Evolutionary conservation across 1,140 invertebrate species (phyloP), one percentile per base, ranked within the genome.

Genomic region (Asbolus verrucosus): DNA sequence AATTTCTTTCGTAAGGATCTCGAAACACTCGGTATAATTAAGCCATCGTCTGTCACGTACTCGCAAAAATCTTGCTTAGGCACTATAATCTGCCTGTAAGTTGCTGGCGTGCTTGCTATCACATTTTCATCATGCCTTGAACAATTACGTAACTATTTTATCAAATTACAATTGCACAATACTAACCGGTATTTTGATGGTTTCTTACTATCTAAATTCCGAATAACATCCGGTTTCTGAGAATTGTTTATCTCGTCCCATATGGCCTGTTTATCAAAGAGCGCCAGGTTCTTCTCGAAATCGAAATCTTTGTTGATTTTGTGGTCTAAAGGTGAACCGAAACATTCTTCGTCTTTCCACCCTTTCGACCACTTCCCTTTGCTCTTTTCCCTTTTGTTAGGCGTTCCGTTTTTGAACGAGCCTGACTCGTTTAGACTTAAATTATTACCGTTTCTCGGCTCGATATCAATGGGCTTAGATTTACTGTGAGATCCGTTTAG

Each of bases 251-350:
- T 88, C 81, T 92, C 87, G 76, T 94, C 89, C 88, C 89, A 91
- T 67, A 87, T 83, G 38, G 89, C 90, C 81, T 90, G 87, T 83
- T 97, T 97, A 82, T 96, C 91, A 83, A 96, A 96, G 16, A 97
- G 82, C 6, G 94, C 93, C 13, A 96, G 83, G 85, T 96, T 96
- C 71, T 94, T 95, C 80, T 96, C 94, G 87, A 97, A 96, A 85
- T 96, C 95, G 86, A 96, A 97, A 74, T 95, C 93, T 78, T 93
- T 81, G 33, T 84, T 76, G 8, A 85, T 81, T 4, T 70, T 82
- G 67, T 84, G 82, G 61, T 86, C 84, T 0, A 83, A 78, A n/a
- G 83, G 80, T 0, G 82, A 82, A 5, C 84, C 85, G 78, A 87
- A 87, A 78, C 84, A 85, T 18, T 81, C 83, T 75, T 86, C 84